Base-by-base conservation (phyloP, 2,797 vertebrate genomes). In the Pseudomugil gertrudae region DNA sequence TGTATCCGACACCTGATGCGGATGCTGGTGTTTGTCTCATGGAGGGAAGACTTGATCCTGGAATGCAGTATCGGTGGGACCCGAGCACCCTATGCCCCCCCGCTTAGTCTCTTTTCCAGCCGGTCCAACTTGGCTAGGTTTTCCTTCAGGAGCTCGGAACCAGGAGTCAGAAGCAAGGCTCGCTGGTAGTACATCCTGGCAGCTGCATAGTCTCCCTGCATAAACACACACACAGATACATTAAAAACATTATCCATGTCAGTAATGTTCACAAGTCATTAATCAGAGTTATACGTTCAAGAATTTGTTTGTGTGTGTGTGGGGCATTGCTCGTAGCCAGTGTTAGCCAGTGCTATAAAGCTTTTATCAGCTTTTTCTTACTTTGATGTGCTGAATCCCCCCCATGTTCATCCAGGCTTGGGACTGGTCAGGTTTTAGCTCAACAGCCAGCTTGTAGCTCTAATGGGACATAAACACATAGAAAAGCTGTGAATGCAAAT, bases 371-470 rank as follows among this genome's bases (percentile, higher is more conserved):
- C 11, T 32, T 19, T 38, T 9, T 52, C 19, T 23, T 92, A 99
- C 98, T 96, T 97, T 96, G 58, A 99, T 98, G 86, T 99, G 98
- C 54, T 96, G 94, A 19, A 99, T 98, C n/a, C 97, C 97, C 15
- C 98, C 98, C 97, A 99, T 99, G 80, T 99, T 99, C 97, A 99
- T 99, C 97, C 97, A 99, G 74, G 97, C 97, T 81, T 99, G 97
- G 0, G 98, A 97, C 81, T 98, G 97, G 64, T 96, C 95, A 2
- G 98, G 96, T 57, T 97, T 97, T 23, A 98, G 93, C 23, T 95
- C 94, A 35, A 98, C 96, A 0, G 97, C 96, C 1, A 88, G 84
- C 72, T 94, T 94, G 81, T 99, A 99, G 87, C 95, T 99, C 98
- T 99, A 40, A 57, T 36, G 35, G 35, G 5, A 72, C 4, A 61